These are phyloP conservation scores for Bufotes viridis DNA, from an alignment of 2,797 vertebrate species.

Conservation along the genomic window DNA sequence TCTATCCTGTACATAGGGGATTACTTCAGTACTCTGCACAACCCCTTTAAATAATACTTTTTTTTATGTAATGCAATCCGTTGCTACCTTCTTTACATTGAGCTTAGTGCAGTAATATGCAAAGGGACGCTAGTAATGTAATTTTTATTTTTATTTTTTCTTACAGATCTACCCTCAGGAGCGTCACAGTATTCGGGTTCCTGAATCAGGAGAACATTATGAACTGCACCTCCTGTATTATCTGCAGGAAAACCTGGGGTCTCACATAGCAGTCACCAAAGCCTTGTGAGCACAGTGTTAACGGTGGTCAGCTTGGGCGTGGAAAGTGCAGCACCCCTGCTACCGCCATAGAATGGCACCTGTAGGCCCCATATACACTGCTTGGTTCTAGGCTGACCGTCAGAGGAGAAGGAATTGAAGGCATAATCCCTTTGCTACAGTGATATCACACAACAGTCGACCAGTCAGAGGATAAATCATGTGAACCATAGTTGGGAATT, in stretches of 20 bases:
- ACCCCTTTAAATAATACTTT: no score
- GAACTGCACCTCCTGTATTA: conserved; percentile 82
- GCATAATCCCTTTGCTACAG: conserved; percentile 39
- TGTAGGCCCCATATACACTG: conserved; percentile 28
- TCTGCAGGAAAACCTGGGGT: conserved; percentile 83
- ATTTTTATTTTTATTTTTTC: conserved; percentile 25
- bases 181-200: conserved; percentile 82
- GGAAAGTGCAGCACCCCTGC: not conserved
- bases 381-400: conserved; percentile 26
- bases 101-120: not conserved
- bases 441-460: conserved; percentile 11
- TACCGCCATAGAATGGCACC: conserved; percentile 28
- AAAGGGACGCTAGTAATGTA: not conserved
- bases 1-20: no score
- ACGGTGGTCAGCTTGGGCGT: conserved; percentile 14
- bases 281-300: conserved; percentile 68
- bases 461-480: conserved; percentile 23
- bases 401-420: conserved; percentile 46
- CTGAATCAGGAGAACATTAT: conserved; percentile 83
- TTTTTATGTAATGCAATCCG: not conserved
- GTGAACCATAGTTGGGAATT: conserved; percentile 13
- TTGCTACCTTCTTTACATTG: not conserved
- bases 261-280: conserved; percentile 77
- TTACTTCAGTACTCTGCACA: no score
- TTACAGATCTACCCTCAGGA: conserved; percentile 83